Evolutionary conservation across 2,888 invertebrate species (phyloP).

Genomic region (Acanthococcus lagerstroemiae): DNA sequence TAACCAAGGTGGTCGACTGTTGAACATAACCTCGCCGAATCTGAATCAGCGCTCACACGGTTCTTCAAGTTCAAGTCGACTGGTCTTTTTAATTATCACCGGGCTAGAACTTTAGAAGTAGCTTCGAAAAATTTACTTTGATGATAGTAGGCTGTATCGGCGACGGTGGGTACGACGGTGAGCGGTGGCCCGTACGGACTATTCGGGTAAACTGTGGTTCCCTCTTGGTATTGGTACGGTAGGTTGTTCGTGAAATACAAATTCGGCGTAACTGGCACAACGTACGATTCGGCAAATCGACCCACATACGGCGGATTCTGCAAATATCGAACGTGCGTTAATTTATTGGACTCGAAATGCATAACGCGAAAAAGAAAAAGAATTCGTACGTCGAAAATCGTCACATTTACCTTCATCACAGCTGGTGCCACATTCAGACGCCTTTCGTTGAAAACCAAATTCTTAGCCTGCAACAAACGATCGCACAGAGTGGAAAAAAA

Average conservation of each 20-base stretch:
- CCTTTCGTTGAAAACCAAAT: slow-evolving; percentile 65
- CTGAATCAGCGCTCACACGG: too few species aligned
- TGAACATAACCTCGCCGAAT: too few species aligned
- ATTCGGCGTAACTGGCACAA: slow-evolving; percentile 17
- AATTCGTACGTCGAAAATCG: background rate
- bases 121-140: background rate
- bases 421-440: slow-evolving; percentile 79
- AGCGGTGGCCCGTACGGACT: slow-evolving; percentile 13
- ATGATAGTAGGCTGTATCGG: slow-evolving; percentile 9
- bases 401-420: slow-evolving; percentile 54
- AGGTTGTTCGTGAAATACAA: slow-evolving; percentile 18
- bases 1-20: too few species aligned
- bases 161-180: slow-evolving; percentile 12
- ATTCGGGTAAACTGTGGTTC: slow-evolving; percentile 7
- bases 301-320: slow-evolving; percentile 10
- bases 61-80: too few species aligned
- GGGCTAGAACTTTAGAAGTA: too few species aligned
- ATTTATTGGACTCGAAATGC: background rate
- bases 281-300: slow-evolving; percentile 11
- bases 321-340: too few species aligned
- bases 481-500: slow-evolving; percentile 8
- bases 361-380: background rate
- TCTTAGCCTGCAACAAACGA: slow-evolving; percentile 52
- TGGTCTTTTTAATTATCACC: too few species aligned
- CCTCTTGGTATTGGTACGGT: slow-evolving; percentile 17